A percentile compares a stretch with the other conserved stretches of the same genome.
Conservation (phyloP, 2,113 vertebrate genomes). For the Burhinus bistriatus region DNA sequence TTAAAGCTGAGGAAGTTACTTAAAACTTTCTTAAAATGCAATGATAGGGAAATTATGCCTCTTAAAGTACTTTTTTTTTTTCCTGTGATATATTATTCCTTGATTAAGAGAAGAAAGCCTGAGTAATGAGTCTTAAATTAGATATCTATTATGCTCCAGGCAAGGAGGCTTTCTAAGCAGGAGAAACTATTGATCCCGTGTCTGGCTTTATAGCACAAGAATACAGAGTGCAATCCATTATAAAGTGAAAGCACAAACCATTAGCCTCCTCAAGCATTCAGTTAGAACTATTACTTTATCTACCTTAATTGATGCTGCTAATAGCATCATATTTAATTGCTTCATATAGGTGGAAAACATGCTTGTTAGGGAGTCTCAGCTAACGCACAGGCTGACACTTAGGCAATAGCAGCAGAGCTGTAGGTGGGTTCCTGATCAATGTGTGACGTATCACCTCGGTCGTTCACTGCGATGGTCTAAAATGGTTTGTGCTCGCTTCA, state of each 20-base stretch:
- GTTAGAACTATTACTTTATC: conserved; percentile 75
- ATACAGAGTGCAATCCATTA: conserved; percentile 66
- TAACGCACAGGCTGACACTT: conserved; percentile 34
- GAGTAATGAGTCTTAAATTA: conserved; percentile 58
- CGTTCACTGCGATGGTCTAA: not conserved
- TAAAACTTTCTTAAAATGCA: conserved; percentile 15
- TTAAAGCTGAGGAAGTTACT: not conserved
- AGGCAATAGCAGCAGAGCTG: not conserved
- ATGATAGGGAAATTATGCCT: conserved; percentile 1
- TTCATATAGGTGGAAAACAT: conserved; percentile 33
- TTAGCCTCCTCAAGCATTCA: conserved; percentile 69
- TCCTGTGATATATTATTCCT: not conserved
- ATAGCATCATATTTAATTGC: conserved; percentile 74
- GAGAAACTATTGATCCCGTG: conserved; percentile 70
- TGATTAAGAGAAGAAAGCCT: conserved; percentile 60
- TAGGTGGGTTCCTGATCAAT: not conserved
- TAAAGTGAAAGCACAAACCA: conserved; percentile 60
- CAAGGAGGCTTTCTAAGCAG: conserved; percentile 58
- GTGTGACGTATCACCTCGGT: not conserved
- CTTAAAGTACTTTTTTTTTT: not conserved
- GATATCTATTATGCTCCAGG: conserved; percentile 62
- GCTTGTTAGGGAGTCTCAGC: conserved; percentile 59
- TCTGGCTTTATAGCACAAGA: conserved; percentile 57
- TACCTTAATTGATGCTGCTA: conserved; percentile 73
- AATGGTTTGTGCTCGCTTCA: not conserved